Evolutionary conservation across 2,888 invertebrate genomes (phyloP).

Genomic region (Drosophila testacea): DNA sequence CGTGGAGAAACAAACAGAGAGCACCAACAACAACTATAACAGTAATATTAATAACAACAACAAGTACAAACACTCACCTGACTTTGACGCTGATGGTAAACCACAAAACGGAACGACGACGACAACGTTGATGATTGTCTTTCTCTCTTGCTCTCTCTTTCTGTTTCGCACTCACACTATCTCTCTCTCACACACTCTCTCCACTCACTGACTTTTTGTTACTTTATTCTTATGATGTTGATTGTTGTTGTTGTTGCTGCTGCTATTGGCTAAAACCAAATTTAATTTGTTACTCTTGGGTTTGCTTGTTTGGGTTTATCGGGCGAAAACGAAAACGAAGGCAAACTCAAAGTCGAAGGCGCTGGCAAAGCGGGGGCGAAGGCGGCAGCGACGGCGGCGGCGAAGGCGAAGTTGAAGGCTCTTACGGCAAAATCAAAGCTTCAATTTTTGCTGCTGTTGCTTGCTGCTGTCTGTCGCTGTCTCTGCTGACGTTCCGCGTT

Average conservation of each 20-base stretch:
- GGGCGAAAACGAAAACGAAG: conserved; percentile 22
- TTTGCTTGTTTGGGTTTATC: conserved; percentile 49
- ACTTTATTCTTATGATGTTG: conserved; percentile 44
- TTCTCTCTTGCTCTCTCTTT: conserved; percentile 21
- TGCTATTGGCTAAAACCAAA: conserved; percentile 75
- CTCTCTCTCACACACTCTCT: conserved; percentile 18
- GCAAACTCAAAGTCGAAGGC: conserved; percentile 6
- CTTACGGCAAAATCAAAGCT: conserved; percentile 50
- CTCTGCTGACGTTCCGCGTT: conserved; percentile 16
- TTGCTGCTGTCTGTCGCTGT: conserved; percentile 11
- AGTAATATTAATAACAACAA: conserved; percentile 20
- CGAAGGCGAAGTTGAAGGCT: conserved; percentile 41
- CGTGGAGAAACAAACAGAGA: conserved; percentile 54
- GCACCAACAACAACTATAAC: conserved; percentile 17
- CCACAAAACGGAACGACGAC: conserved; percentile 51
- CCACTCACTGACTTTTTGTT: conserved; percentile 41
- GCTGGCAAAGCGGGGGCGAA: conserved; percentile 7
- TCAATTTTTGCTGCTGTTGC: conserved; percentile 29
- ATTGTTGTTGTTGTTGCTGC: conserved; percentile 35
- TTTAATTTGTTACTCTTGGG: conserved; percentile 75
- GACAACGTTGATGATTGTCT: conserved; percentile 35
- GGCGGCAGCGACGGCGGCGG: conserved; percentile 14
- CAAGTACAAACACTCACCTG: conserved; percentile 59
- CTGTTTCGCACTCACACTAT: conserved; percentile 19
- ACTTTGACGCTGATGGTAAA: conserved; percentile 58